phyloP scores from a whole-genome alignment of 2,797 vertebrate genomes.

The Brachyalestes nurse region DNA sequence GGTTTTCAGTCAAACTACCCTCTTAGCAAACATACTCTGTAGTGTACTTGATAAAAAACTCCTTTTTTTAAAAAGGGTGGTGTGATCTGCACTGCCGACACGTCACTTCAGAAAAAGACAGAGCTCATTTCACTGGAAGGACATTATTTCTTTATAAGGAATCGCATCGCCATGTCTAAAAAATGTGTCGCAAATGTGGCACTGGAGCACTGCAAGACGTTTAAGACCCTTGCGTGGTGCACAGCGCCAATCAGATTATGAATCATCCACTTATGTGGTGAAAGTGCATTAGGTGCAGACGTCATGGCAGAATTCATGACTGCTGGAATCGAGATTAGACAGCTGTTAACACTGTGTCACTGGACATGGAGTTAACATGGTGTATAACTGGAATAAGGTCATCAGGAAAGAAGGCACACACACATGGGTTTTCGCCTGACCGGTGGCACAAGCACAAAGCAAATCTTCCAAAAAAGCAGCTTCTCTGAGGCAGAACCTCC shows the following conservation, averaged over 20 bases:
- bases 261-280: constrained; percentile 16
- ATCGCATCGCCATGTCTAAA: neutral
- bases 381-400: neutral
- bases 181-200: neutral
- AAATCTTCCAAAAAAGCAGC: constrained; percentile 38
- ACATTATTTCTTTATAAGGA: neutral
- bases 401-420: constrained; percentile 2
- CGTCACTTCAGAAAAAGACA: neutral
- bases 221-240: neutral
- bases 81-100: no score
- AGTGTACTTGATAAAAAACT: no score
- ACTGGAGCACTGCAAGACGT: neutral
- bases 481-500: constrained; percentile 57
- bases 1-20: no score
- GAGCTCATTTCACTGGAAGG: neutral
- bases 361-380: constrained; percentile 24
- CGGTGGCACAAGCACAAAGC: neutral
- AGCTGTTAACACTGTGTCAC: constrained; percentile 14
- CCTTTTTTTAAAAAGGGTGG: no score
- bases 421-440: constrained; percentile 11
- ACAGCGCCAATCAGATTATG: neutral
- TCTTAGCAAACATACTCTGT: no score
- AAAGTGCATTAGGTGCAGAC: constrained; percentile 24
- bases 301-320: constrained; percentile 16
- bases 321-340: constrained; percentile 7